Evolutionary conservation across 2,797 vertebrate genomes (phyloP).

Genomic region (Parauchenoglanis punctatus): DNA sequence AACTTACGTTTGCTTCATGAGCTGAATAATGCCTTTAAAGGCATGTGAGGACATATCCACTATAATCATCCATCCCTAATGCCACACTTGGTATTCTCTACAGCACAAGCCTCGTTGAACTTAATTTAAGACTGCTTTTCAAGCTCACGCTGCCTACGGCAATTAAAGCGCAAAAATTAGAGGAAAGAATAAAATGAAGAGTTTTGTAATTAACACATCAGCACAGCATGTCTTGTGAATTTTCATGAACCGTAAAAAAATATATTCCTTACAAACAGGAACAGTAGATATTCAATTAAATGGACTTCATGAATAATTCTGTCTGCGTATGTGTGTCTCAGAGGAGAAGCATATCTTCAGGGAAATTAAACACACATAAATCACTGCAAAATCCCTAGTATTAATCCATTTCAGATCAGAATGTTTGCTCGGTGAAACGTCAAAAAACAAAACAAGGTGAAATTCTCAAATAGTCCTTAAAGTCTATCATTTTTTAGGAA

Average conservation of each 20-base stretch:
- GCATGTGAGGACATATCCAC: slow-evolving; percentile 60
- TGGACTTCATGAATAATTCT: slow-evolving; percentile 66
- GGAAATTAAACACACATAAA: slow-evolving; percentile 64
- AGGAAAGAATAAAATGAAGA: slow-evolving; percentile 61
- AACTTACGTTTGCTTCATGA: slow-evolving; percentile 30
- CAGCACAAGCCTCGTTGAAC: slow-evolving; percentile 41
- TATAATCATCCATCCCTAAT: slow-evolving; percentile 61
- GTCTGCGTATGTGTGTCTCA: slow-evolving; percentile 17
- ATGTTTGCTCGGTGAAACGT: neutral
- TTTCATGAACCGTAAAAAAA: slow-evolving; percentile 56
- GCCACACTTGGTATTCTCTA: slow-evolving; percentile 68
- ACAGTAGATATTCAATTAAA: slow-evolving; percentile 63
- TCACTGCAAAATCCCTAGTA: slow-evolving; percentile 28
- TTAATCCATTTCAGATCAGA: slow-evolving; percentile 49
- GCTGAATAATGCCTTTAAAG: slow-evolving; percentile 35
- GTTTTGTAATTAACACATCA: slow-evolving; percentile 61
- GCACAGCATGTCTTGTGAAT: slow-evolving; percentile 53
- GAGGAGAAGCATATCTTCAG: slow-evolving; percentile 44
- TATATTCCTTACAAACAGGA: slow-evolving; percentile 53
- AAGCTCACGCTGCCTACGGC: slow-evolving; percentile 63
- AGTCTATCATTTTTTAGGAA: neutral
- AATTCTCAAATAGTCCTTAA: neutral
- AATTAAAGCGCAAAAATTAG: slow-evolving; percentile 71
- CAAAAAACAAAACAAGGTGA: neutral
- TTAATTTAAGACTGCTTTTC: slow-evolving; percentile 69